phyloP scores from a whole-genome alignment of 1,140 invertebrate species.

The Drosophila repleta region DNA sequence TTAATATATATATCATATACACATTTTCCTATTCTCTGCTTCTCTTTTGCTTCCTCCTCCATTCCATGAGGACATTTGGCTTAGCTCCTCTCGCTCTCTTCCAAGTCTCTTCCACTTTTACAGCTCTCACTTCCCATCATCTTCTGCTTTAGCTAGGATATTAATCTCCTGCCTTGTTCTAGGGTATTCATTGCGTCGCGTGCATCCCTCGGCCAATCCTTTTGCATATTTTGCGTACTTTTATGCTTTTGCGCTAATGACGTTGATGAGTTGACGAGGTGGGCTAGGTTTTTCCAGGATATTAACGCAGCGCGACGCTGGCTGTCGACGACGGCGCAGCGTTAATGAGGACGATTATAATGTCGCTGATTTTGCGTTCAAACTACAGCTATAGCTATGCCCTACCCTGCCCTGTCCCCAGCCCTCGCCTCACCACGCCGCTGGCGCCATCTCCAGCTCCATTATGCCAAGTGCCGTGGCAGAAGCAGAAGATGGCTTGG shows the following conservation, averaged over 20 bases:
- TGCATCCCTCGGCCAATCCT: slow-evolving; percentile 8
- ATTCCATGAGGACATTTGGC: too few species aligned
- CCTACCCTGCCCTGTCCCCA: background rate
- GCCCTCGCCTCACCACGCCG: background rate
- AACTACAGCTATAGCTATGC: slow-evolving; percentile 59
- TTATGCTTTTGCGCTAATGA: slow-evolving; percentile 68
- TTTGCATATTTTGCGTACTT: slow-evolving; percentile 17
- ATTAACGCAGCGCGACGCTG: slow-evolving; percentile 58
- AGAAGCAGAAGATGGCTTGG: slow-evolving; percentile 52
- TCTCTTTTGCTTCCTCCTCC: too few species aligned
- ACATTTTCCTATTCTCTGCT: too few species aligned
- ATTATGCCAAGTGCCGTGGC: slow-evolving; percentile 70
- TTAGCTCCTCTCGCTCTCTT: too few species aligned
- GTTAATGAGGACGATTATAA: slow-evolving; percentile 82
- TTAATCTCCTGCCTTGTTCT: background rate
- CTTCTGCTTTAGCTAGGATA: background rate
- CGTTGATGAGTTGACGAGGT: slow-evolving; percentile 81
- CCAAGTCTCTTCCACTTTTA: too few species aligned
- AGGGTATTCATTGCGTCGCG: slow-evolving; percentile 14
- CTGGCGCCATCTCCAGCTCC: slow-evolving; percentile 43
- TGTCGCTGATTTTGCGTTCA: slow-evolving; percentile 80
- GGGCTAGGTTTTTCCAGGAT: slow-evolving; percentile 79
- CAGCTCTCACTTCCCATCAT: too few species aligned
- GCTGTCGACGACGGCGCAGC: slow-evolving; percentile 33
- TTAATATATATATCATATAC: too few species aligned